Evolutionary conservation across 2,113 vertebrate genomes (phyloP).

Genomic region (Sinocyclocheilus anophthalmus): DNA sequence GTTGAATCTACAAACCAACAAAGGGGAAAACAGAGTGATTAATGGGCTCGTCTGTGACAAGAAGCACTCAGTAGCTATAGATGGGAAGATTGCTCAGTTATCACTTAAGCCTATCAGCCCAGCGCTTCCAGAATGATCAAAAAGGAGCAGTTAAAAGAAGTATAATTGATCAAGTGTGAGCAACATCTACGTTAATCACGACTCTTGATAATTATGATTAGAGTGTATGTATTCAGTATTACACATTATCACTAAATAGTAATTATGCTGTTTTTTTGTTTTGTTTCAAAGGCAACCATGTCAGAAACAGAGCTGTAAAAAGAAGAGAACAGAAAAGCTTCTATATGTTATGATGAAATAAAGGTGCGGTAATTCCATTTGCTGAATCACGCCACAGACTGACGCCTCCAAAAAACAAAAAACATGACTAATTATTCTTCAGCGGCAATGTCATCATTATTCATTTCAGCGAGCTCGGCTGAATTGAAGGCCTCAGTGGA

Average conservation of each 20-base stretch:
- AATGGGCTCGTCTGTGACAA: neutral
- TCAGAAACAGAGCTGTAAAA: neutral
- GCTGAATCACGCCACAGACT: neutral
- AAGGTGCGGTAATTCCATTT: neutral
- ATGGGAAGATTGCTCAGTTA: neutral
- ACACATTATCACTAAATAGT: neutral
- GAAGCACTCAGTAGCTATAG: neutral
- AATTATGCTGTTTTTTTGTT: no score
- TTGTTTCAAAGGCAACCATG: no score
- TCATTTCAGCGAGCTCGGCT: neutral
- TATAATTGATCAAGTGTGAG: neutral
- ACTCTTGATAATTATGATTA: no score
- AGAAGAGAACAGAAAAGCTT: neutral
- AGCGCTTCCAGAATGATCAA: conserved; percentile 10
- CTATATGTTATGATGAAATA: neutral
- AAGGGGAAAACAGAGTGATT: neutral
- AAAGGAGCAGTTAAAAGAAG: neutral
- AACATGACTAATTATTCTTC: conserved; percentile 18
- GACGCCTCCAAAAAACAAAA: neutral
- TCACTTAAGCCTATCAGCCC: conserved; percentile 9
- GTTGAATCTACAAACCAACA: neutral
- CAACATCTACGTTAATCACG: neutral
- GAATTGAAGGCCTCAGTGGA: neutral
- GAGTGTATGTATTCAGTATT: neutral
- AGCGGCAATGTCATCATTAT: neutral